These are phyloP conservation scores for Capitulum mitella DNA, from an alignment of 2,888 invertebrate genomes.

Conservation along the genomic window DNA sequence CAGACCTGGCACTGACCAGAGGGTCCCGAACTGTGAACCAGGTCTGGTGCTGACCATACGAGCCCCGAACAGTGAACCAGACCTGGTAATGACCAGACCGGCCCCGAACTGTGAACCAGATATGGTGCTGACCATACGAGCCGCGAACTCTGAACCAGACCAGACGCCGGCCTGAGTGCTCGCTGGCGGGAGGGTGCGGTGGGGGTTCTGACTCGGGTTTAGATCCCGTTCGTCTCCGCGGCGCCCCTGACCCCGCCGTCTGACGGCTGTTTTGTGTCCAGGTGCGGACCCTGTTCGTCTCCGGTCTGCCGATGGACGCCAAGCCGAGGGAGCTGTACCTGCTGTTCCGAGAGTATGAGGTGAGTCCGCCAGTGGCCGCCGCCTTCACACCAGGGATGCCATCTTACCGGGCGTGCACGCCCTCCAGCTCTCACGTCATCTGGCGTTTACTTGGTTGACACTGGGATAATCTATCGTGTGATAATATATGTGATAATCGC, in stretches of 20 bases:
- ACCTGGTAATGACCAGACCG: not conserved
- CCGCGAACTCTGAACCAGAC: not conserved
- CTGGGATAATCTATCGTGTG: too few species aligned
- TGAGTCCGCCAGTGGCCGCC: conserved; percentile 45
- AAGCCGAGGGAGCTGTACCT: conserved; percentile 98
- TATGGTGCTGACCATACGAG: not conserved
- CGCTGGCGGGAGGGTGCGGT: too few species aligned
- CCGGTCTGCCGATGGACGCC: conserved; percentile 99
- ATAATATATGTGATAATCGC: too few species aligned
- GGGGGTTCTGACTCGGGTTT: too few species aligned
- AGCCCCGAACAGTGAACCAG: too few species aligned
- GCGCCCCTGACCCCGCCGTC: not conserved
- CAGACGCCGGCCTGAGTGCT: not conserved
- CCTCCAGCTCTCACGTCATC: too few species aligned
- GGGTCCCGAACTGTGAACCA: too few species aligned
- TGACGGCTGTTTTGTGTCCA: conserved; percentile 45
- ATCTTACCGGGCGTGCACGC: too few species aligned
- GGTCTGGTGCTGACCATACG: too few species aligned
- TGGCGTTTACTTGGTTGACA: too few species aligned
- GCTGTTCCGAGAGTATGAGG: conserved; percentile 98
- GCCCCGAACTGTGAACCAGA: not conserved
- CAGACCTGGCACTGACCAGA: too few species aligned
- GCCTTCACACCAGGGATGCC: too few species aligned
- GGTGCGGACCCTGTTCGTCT: conserved; percentile 99
- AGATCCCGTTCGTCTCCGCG: not conserved